phyloP scores from a whole-genome alignment of 2,113 vertebrate species.

The Mastomys natalensis region DNA sequence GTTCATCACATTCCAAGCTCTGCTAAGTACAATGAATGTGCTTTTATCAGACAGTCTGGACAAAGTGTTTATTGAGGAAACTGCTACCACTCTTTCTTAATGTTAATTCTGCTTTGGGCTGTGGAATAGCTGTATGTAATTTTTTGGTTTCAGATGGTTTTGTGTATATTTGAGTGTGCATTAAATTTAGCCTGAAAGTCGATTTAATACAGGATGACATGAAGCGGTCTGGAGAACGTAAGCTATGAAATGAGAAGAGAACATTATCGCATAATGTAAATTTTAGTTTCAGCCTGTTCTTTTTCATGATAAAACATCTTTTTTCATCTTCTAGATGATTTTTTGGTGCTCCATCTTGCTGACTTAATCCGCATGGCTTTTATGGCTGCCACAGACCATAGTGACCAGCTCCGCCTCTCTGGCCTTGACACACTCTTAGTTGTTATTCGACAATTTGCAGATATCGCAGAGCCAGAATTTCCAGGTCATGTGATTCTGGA shows the following conservation, averaged over 20 bases:
- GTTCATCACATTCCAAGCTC: slow-evolving; percentile 27
- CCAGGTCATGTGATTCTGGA: slow-evolving; percentile 96
- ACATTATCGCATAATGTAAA: not conserved
- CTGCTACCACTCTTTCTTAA: not conserved
- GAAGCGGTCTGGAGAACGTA: not conserved
- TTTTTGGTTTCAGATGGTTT: slow-evolving; percentile 29
- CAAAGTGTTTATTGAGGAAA: slow-evolving; percentile 34
- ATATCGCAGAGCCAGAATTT: slow-evolving; percentile 95
- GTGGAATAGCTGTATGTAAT: slow-evolving; percentile 50
- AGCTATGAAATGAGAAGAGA: slow-evolving; percentile 8
- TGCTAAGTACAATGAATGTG: slow-evolving; percentile 47
- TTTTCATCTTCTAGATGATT: slow-evolving; percentile 88
- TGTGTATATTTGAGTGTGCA: not conserved
- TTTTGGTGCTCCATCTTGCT: slow-evolving; percentile 94
- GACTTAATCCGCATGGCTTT: slow-evolving; percentile 98
- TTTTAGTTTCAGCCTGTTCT: slow-evolving; percentile 52
- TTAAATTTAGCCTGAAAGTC: slow-evolving; percentile 36
- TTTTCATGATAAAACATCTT: slow-evolving; percentile 42
- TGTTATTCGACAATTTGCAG: slow-evolving; percentile 92
- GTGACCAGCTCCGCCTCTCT: slow-evolving; percentile 93
- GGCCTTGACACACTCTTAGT: slow-evolving; percentile 93
- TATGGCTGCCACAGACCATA: slow-evolving; percentile 97
- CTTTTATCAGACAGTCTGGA: slow-evolving; percentile 42
- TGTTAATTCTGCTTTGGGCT: slow-evolving; percentile 46
- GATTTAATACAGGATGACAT: slow-evolving; percentile 40